phyloP scores from a whole-genome alignment of 2,113 vertebrate genomes.

The Atractosteus spatula region DNA sequence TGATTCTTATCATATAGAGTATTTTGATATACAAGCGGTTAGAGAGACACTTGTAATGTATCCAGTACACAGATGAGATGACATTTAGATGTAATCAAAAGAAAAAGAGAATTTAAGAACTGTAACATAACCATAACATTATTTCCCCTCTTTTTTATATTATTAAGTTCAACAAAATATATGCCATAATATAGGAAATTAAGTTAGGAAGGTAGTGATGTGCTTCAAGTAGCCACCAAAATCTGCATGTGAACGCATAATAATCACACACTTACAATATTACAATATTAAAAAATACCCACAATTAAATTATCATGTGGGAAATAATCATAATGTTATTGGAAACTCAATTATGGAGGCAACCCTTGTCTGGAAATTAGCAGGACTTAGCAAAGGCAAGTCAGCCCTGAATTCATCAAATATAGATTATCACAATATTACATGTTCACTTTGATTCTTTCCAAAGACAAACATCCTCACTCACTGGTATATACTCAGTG shows the following conservation, averaged over 20 bases:
- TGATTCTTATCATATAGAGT: background rate
- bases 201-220: conserved; percentile 96
- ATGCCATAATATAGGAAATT: conserved; percentile 97
- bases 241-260: conserved; percentile 99
- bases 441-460: conserved; percentile 99
- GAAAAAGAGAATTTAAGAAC: conserved; percentile 20
- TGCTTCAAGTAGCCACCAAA: conserved; percentile 89
- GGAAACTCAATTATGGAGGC: conserved; percentile 99
- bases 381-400: conserved; percentile 97
- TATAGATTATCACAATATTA: conserved; percentile 99
- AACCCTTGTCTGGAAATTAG: conserved; percentile 98
- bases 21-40: background rate
- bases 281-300: conserved; percentile 96
- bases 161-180: conserved; percentile 78
- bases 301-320: conserved; percentile 99
- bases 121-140: conserved; percentile 55
- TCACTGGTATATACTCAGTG: conserved; percentile 87
- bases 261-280: conserved; percentile 99
- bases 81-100: conserved; percentile 8
- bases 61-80: background rate
- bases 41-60: background rate
- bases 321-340: conserved; percentile 99
- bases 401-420: conserved; percentile 99
- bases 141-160: conserved; percentile 70
- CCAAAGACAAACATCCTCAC: conserved; percentile 97